Percentiles rank a stretch among this genome's conserved stretches.
phyloP scores from a whole-genome alignment of 2,113 vertebrate species.

The Rousettus leschenaultii region DNA sequence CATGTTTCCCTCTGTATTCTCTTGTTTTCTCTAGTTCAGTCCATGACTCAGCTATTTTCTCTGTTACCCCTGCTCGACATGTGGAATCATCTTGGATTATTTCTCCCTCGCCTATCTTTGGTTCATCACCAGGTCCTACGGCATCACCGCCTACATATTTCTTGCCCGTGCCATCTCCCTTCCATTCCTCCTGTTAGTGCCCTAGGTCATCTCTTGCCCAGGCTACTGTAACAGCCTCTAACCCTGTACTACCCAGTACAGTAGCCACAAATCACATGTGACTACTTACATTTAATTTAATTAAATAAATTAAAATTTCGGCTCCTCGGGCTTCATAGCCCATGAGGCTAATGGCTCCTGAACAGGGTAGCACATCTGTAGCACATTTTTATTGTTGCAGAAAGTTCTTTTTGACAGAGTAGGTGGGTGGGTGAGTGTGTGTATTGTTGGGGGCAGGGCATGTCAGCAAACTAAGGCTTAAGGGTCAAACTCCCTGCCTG shows the following conservation, averaged over 20 bases:
- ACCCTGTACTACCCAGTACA: background rate
- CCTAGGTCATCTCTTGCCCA: background rate
- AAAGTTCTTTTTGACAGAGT: background rate
- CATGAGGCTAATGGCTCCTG: background rate
- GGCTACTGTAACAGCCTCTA: background rate
- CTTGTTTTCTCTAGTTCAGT: background rate
- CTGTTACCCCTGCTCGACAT: background rate
- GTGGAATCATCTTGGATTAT: background rate
- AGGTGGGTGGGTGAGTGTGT: no score
- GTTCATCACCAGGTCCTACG: background rate
- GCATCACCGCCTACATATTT: background rate
- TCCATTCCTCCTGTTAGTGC: background rate
- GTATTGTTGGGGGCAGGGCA: no score
- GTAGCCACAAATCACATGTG: background rate
- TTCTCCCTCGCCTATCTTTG: background rate
- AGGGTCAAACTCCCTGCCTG: background rate
- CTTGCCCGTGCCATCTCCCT: background rate
- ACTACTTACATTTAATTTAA: background rate
- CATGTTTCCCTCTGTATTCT: background rate
- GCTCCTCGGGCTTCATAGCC: background rate
- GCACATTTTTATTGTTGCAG: background rate
- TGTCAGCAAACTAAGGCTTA: background rate
- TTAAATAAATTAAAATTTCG: background rate
- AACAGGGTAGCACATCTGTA: background rate
- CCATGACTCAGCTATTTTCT: background rate